phyloP scores from a whole-genome alignment of 2,113 vertebrate species.

The Carassius gibelio region DNA sequence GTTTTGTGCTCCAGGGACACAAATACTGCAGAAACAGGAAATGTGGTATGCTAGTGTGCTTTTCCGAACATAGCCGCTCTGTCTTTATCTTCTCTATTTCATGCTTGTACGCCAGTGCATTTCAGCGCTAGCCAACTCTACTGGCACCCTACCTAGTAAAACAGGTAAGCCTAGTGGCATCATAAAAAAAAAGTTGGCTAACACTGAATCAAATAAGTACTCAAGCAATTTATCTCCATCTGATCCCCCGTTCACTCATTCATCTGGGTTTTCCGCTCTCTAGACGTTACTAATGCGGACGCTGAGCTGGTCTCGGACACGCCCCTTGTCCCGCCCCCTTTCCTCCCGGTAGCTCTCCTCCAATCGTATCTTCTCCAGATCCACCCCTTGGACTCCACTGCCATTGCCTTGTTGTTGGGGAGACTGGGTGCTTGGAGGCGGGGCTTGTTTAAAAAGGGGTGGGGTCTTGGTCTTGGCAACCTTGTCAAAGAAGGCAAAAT shows the following conservation, averaged over 20 bases:
- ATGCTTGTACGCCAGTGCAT: neutral
- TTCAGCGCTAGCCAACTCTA: conserved; percentile 31
- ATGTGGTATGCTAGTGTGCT: conserved; percentile 1
- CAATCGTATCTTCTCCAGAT: conserved; percentile 82
- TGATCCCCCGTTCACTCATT: conserved; percentile 39
- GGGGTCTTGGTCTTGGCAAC: conserved; percentile 81
- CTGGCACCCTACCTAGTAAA: conserved; percentile 5
- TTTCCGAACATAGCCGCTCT: neutral
- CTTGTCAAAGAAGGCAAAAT: conserved; percentile 93
- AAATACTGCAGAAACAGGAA: neutral
- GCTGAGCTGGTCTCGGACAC: conserved; percentile 79
- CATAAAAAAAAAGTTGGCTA: conserved; percentile 27
- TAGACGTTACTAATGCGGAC: conserved; percentile 93
- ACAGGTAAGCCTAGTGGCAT: conserved; percentile 22
- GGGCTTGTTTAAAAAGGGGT: conserved; percentile 71
- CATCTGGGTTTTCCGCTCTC: neutral
- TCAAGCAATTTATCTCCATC: conserved; percentile 29
- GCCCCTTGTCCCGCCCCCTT: conserved; percentile 63
- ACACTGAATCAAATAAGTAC: conserved; percentile 14
- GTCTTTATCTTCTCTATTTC: neutral
- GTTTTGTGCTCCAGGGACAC: too few relatives aligned
- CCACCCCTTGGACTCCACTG: conserved; percentile 63
- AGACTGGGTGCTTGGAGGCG: conserved; percentile 60
- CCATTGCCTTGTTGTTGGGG: conserved; percentile 52
- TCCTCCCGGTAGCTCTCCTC: conserved; percentile 81